Evolutionary conservation across 1,140 invertebrate species (phyloP).

Genomic region (Eriocheir sinensis): DNA sequence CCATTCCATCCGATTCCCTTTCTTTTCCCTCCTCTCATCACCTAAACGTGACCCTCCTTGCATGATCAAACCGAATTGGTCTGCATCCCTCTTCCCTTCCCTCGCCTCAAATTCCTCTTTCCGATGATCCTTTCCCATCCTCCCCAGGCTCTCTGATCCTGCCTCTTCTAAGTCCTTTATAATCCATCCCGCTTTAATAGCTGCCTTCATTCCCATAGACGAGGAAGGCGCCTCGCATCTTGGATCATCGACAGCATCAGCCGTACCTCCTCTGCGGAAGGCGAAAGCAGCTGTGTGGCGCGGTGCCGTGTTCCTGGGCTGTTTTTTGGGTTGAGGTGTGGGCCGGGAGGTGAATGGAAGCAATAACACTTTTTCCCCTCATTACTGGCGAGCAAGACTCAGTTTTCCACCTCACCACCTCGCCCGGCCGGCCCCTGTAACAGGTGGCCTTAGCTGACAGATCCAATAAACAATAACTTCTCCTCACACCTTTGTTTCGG

Average conservation of each 20-base stretch:
- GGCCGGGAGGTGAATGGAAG: background rate
- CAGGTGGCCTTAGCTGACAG: slow-evolving; percentile 10
- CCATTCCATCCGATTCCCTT: background rate
- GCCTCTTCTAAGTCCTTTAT: background rate
- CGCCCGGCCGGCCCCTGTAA: background rate
- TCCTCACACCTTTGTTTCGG: slow-evolving; percentile 12
- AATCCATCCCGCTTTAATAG: background rate
- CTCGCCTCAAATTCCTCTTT: background rate
- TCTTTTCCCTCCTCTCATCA: background rate
- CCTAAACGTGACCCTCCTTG: no score
- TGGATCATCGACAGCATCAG: background rate
- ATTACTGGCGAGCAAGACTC: slow-evolving; percentile 9
- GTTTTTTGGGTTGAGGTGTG: background rate
- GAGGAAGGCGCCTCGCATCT: background rate
- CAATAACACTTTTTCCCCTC: slow-evolving; percentile 24
- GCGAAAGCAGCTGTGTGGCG: background rate
- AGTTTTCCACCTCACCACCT: background rate
- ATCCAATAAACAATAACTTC: slow-evolving; percentile 26
- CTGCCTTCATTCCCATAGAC: background rate
- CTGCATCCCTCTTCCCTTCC: background rate
- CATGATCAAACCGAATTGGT: no score
- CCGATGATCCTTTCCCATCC: no score
- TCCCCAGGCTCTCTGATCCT: background rate
- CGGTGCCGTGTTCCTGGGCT: background rate
- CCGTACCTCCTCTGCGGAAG: background rate